Evolutionary conservation across 2,113 vertebrate genomes (phyloP), one percentile per base, ranked within the genome.

Genomic region (Trichomycterus rosablanca): DNA sequence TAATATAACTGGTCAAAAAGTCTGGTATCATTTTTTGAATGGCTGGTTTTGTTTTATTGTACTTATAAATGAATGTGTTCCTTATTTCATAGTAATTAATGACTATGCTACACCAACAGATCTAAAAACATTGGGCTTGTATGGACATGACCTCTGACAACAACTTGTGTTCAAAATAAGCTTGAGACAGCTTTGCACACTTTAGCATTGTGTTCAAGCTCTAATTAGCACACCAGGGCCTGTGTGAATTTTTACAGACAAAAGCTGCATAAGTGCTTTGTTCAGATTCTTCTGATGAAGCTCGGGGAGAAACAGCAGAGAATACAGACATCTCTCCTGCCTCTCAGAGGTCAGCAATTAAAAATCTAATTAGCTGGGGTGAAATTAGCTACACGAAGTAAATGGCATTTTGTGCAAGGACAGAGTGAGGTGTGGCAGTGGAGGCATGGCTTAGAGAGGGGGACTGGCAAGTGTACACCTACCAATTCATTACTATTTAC

Each of bases 361-460:
- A 84, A 83, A 86, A 84, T 78, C 83, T 84, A 81, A 86, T 86
- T 84, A 85, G 45, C 77, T 73, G 72, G 80, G 72, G 78, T 84
- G 81, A 84, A 83, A 81, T 84, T 85, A 82, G 80, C 81, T 80
- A 75, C 76, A 76, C 77, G 18, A 67, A 19, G 65, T 76, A 76
- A 83, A 82, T 62, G 70, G 76, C 67, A 74, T 70, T 84, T 52
- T 60, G 75, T 71, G 74, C 44, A 34, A 40, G 43, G 26, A 49
- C 16, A 20, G 7, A 26, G 45, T 7, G 23, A 60, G 18, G 26
- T 52, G 35, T 24, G 7, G 23, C 23, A 43, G 26, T 3, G 9
- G 34, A n/a, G 16, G 51, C 40, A 48, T 23, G 49, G 16, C 35
- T 32, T 4, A 23, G 18, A 61, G 19, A 46, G 7, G 5, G 30